Base-by-base conservation (phyloP, 2,888 invertebrate genomes). In the Strigamia transsilvanica region DNA sequence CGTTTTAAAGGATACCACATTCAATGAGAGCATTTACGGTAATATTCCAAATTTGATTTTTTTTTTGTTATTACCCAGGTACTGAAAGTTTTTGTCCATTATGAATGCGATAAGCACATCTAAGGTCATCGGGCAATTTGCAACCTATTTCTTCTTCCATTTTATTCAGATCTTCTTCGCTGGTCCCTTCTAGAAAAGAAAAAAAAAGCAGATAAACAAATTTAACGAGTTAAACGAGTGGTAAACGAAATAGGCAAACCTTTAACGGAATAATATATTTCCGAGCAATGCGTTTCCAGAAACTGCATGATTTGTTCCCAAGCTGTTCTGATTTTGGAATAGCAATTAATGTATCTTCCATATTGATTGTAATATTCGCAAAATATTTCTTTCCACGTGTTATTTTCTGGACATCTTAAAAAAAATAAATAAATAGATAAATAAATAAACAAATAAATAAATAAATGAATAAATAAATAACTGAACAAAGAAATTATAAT, bases 31-130 rank as follows among this genome's bases (percentile, higher is more conserved):
- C n/a, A n/a, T n/a, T n/a, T n/a, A n/a, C n/a, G n/a, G n/a, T n/a
- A n/a, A 27, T 27, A 27, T 27, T 27, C 27, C 27, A 27, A 27
- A 27, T 27, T 27, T 3, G 27, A 2, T 27, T 27, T 27, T 27
- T 27, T 27, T 1, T 27, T 27, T 1, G 27, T 27, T 27, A 27
- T 27, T 66, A 81, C 81, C 81, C 81, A 12, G 61, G 66, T n/a
- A 27, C 23, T 61, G 34, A 34, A 15, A 82, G 32, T 41, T 82
- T 80, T 83, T 87, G 87, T 15, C 87, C 87, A 84, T 87, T 86
- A 81, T 86, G 85, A 34, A 87, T 85, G 23, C 86, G 84, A 82
- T 86, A 86, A 13, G 87, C 86, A 82, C 86, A 86, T 42, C 86
- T 83, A 0, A 87, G 78, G 84, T 87, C 87, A 21, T 82, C 66